These are phyloP conservation scores for Phoeniculus purpureus DNA, from an alignment of 2,797 vertebrate species.

Conservation along the genomic window DNA sequence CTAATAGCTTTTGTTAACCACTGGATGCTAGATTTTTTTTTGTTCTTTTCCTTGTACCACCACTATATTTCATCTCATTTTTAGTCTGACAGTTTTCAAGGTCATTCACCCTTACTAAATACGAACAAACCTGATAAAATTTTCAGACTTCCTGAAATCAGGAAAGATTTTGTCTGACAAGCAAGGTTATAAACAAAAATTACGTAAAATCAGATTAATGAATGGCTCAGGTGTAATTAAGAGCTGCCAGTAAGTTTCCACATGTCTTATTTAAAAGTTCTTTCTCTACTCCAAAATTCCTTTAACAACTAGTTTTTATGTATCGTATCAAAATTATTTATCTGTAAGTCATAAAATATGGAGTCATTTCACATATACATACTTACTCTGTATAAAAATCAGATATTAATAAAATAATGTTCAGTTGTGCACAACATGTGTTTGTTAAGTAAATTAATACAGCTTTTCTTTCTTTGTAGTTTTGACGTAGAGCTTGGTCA, in stretches of 20 bases:
- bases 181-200: not conserved
- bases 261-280: not conserved
- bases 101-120: not conserved
- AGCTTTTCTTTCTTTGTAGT: not conserved
- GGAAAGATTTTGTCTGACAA: not conserved
- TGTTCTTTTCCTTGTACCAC: not conserved
- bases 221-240: not conserved
- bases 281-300: not conserved
- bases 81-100: not conserved
- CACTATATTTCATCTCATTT: not conserved
- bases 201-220: not conserved
- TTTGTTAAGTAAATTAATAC: not conserved
- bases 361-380: not conserved
- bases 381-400: not conserved
- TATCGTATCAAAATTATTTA: not conserved
- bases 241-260: not conserved
- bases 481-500: slow-evolving; percentile 8
- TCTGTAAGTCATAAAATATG: not conserved
- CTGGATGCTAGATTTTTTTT: not conserved
- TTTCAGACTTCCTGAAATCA: not conserved
- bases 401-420: not conserved
- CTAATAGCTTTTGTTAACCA: not conserved
- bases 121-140: not conserved
- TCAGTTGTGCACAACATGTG: not conserved
- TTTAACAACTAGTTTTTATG: not conserved